Evolutionary conservation across 2,888 invertebrate species (phyloP).

Genomic region (Drosophila diplacantha): DNA sequence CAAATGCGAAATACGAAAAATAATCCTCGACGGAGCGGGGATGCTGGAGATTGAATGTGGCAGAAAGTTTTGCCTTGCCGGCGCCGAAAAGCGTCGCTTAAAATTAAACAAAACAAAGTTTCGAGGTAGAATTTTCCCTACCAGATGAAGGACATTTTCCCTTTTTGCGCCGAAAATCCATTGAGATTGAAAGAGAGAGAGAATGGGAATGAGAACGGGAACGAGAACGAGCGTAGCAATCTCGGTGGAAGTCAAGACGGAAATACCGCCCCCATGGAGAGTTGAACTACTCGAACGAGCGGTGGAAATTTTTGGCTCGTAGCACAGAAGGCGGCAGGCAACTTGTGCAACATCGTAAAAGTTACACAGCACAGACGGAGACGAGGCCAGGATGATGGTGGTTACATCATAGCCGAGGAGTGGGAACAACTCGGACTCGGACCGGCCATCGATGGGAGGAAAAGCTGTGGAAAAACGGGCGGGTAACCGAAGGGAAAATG

Average conservation of each 20-base stretch:
- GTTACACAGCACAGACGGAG: constrained; percentile 50
- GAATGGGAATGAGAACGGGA: background rate
- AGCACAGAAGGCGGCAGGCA: constrained; percentile 18
- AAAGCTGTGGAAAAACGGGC: constrained; percentile 20
- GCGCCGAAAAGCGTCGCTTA: constrained; percentile 54
- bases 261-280: constrained; percentile 39
- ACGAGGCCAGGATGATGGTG: constrained; percentile 3
- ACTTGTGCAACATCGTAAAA: constrained; percentile 63
- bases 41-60: constrained; percentile 34
- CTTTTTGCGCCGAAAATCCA: constrained; percentile 11
- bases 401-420: constrained; percentile 21
- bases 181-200: background rate
- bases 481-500: constrained; percentile 13
- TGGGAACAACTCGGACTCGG: constrained; percentile 9
- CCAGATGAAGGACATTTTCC: constrained; percentile 26
- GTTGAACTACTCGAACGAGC: constrained; percentile 58
- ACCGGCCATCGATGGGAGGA: constrained; percentile 14
- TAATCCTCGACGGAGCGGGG: constrained; percentile 31
- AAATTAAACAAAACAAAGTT: constrained; percentile 64
- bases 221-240: constrained; percentile 34
- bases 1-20: constrained; percentile 55
- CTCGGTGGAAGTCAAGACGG: constrained; percentile 61
- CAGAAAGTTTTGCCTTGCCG: constrained; percentile 52
- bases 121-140: constrained; percentile 24
- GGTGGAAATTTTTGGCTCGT: constrained; percentile 58